Evolutionary conservation across 2,113 vertebrate genomes (phyloP).

Genomic region (Ageneiosus marmoratus): DNA sequence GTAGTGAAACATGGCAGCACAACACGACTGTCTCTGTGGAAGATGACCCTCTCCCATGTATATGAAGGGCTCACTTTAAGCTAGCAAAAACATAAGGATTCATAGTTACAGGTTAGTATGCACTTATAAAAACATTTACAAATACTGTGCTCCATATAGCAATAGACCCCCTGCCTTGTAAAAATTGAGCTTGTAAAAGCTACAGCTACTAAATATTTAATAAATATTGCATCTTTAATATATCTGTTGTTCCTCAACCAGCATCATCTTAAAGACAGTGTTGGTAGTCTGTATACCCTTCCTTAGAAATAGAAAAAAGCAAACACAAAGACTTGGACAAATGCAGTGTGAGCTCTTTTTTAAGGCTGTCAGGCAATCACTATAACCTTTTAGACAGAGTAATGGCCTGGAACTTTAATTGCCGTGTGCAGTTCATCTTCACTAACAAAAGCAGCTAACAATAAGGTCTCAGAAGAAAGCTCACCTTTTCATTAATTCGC

Average conservation of each 20-base stretch:
- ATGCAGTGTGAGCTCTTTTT: slow-evolving; percentile 34
- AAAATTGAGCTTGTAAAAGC: too few relatives aligned
- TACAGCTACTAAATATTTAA: too few relatives aligned
- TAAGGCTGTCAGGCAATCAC: slow-evolving; percentile 65
- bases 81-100: too few relatives aligned
- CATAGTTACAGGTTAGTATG: too few relatives aligned
- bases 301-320: neutral
- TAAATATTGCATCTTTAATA: neutral
- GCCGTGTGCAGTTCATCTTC: slow-evolving; percentile 74
- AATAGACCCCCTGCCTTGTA: too few relatives aligned
- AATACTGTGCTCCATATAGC: too few relatives aligned
- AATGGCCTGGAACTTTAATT: slow-evolving; percentile 79
- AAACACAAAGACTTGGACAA: slow-evolving; percentile 23
- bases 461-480: slow-evolving; percentile 66
- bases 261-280: slow-evolving; percentile 1
- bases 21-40: too few relatives aligned
- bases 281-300: neutral
- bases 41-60: too few relatives aligned
- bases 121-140: too few relatives aligned
- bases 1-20: too few relatives aligned
- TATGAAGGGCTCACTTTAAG: too few relatives aligned
- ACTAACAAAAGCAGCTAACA: slow-evolving; percentile 73
- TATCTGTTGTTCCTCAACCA: neutral
- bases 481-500: slow-evolving; percentile 65
- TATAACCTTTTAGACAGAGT: slow-evolving; percentile 70